Base-by-base conservation (phyloP, 2,113 vertebrate species). In the Canis aureus region DNA sequence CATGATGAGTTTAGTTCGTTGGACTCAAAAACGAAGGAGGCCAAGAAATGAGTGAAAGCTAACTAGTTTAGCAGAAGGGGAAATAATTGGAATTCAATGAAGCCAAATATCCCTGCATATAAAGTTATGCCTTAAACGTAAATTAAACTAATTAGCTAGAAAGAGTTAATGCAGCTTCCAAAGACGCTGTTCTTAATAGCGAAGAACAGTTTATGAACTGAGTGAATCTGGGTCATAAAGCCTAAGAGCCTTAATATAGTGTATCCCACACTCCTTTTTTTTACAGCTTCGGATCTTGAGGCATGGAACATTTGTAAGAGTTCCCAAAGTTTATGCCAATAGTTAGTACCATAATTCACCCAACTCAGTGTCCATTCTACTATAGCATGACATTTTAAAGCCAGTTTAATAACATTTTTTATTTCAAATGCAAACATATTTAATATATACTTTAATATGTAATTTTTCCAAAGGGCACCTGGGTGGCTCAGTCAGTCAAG, bases 111-210 rank as follows among this genome's bases (percentile, higher is more conserved):
- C 23, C 55, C 9, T 73, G 66, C 59, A 86, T 92, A 97, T 79
- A 95, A 93, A 97, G 49, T 86, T 95, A 97, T 96, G 73, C 60
- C 71, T 96, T 86, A 85, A 87, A 94, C 3, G 12, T 93, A 96
- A 96, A 96, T 97, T 98, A 97, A 97, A 94, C 82, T 95, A 97
- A 98, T 97, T 97, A 97, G 35, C 92, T 91, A 97, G 85, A 92
- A 97, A 95, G 69, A 96, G 60, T 96, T 97, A 97, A 97, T 92
- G 82, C n/a, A 74, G 73, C 95, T 96, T 97, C 80, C 92, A 92
- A 78, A 97, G 27, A 67, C 51, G 73, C 43, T 92, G 13, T 95
- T 96, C 74, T 93, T 96, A 96, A 96, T 55, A 96, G 90, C 15
- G 2, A 97, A 87, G 79, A 94, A 92, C 64, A 95, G 83, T 97